Conservation (phyloP, 2,888 invertebrate genomes). For the Biston betularia region DNA sequence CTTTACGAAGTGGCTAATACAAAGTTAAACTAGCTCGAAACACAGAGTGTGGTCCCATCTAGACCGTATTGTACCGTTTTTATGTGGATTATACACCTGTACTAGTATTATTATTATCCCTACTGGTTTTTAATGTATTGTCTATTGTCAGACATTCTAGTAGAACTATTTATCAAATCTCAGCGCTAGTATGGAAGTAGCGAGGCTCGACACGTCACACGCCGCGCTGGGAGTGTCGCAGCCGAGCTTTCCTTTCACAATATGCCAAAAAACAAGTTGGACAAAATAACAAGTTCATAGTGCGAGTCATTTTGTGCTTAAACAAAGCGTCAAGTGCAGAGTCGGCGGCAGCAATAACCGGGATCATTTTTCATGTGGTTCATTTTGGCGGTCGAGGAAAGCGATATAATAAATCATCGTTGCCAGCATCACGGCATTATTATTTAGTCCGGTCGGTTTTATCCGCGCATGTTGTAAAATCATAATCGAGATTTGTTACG, state of each 20-base stretch:
- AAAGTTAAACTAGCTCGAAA: too few species aligned
- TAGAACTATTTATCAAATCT: constrained; percentile 71
- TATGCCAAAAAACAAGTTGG: constrained; percentile 71
- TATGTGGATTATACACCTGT: too few species aligned
- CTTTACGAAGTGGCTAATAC: too few species aligned
- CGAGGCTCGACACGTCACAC: constrained; percentile 44
- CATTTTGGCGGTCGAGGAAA: constrained; percentile 83
- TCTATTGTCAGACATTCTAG: constrained; percentile 46
- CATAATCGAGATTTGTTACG: constrained; percentile 50
- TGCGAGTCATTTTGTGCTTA: constrained; percentile 84
- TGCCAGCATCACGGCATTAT: constrained; percentile 82
- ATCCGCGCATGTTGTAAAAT: constrained; percentile 76
- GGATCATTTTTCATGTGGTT: constrained; percentile 85
- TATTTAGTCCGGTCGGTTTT: constrained; percentile 81
- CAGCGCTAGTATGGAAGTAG: constrained; percentile 47
- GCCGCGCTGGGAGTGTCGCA: constrained; percentile 44
- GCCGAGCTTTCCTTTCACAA: constrained; percentile 47
- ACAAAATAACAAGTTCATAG: constrained; percentile 78
- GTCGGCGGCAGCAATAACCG: constrained; percentile 82
- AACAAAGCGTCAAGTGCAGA: constrained; percentile 85
- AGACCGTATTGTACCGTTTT: too few species aligned
- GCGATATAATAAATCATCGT: constrained; percentile 85
- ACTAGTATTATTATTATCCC: not conserved
- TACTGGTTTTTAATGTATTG: constrained; percentile 15
- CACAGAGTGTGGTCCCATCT: too few species aligned